These are phyloP conservation scores for Aricia agestis DNA, from an alignment of 1,140 invertebrate species.

Conservation along the genomic window DNA sequence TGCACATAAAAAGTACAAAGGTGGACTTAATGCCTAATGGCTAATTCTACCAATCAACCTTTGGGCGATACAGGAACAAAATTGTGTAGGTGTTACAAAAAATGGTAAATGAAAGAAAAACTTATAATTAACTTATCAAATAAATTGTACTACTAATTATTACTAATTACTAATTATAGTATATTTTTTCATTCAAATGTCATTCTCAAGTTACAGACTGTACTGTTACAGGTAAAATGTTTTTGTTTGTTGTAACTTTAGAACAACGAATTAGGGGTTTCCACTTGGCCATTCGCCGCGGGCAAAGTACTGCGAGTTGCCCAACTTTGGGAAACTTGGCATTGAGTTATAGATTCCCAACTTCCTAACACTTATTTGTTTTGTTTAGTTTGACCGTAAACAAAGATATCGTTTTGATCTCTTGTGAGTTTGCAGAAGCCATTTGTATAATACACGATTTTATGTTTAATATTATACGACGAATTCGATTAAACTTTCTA, in stretches of 20 bases:
- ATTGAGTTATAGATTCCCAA: conserved; percentile 74
- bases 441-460: conserved; percentile 16
- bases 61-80: too few species aligned
- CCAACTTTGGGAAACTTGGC: conserved; percentile 64
- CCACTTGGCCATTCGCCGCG: conserved; percentile 49
- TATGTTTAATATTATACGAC: neutral
- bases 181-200: conserved; percentile 22
- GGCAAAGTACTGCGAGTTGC: conserved; percentile 60
- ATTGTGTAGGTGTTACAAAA: too few species aligned
- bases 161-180: too few species aligned
- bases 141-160: too few species aligned
- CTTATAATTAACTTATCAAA: too few species aligned
- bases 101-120: too few species aligned
- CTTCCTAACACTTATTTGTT: conserved; percentile 72
- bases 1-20: too few species aligned
- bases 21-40: too few species aligned
- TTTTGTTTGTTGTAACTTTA: conserved; percentile 67
- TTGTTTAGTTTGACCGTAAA: conserved; percentile 67
- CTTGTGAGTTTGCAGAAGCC: conserved; percentile 28
- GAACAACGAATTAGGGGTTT: conserved; percentile 56
- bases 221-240: conserved; percentile 44
- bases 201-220: conserved; percentile 36
- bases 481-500: conserved; percentile 2
- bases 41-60: too few species aligned
- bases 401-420: conserved; percentile 60